Base-by-base conservation (phyloP, 2,797 vertebrate species). In the Sciurus carolinensis region DNA sequence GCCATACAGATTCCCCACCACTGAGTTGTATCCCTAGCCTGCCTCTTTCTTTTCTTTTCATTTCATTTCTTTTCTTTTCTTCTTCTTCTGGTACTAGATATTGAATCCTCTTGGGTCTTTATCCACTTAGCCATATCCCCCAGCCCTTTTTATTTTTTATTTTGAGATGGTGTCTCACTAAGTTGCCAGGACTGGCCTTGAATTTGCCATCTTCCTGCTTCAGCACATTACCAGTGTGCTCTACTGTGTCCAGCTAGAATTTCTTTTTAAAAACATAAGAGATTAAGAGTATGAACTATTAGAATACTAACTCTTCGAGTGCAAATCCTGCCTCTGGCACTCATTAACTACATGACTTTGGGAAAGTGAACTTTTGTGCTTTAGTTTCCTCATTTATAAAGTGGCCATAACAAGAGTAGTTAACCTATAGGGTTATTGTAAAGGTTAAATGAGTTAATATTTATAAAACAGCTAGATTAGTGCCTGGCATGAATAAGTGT, bases 331-430 rank as follows among this genome's bases (percentile, higher is more conserved):
- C 36, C 33, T 59, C 59, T 86, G 47, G 47, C 59, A 62, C 12
- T 81, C 13, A 44, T 50, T 59, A 67, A 84, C 72, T 72, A 17
- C 33, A 26, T 92, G 79, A 79, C 44, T 57, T 91, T 91, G 72
- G 54, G 39, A 50, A 81, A 95, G 6, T 66, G 12, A 91, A 85
- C 62, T 64, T 94, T 76, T 52, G 26, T 83, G 72, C 39, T 79
- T 91, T 26, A 67, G 4, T 30, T 94, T 94, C 83, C 44, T 91
- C 12, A 57, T 91, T n/a, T 87, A 4, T 96, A 66, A 86, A 47
- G 9, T 47, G 44, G 44, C 44, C 39, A 39, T 39, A 39, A 39
- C 39, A 39, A 39, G 44, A 77, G 47, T 88, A 24, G n/a, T 15
- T 47, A 33, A 7, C 28, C 0, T 47, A 7, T 67, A 81, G 83